Conservation (phyloP, 2,797 vertebrate species). For the Anabas testudineus region DNA sequence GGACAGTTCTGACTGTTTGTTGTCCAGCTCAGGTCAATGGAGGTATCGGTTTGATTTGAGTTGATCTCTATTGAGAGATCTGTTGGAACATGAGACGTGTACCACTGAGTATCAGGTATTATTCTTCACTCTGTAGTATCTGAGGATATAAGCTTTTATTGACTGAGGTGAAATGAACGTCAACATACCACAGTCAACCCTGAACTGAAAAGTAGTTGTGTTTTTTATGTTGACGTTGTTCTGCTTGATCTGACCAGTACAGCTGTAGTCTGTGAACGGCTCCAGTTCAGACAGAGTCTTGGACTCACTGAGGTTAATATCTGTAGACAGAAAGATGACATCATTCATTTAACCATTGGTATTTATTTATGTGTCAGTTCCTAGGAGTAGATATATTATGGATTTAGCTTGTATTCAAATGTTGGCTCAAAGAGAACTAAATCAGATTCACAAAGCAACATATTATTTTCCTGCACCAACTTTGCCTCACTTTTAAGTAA, state of each 20-base stretch:
- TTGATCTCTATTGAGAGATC: not conserved
- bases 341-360: not conserved
- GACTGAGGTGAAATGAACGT: slow-evolving; percentile 7
- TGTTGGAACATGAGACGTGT: slow-evolving; percentile 49
- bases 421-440: too few species aligned
- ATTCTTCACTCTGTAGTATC: not conserved
- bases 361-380: not conserved
- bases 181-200: slow-evolving; percentile 64
- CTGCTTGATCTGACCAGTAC: slow-evolving; percentile 28
- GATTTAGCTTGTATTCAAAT: too few species aligned
- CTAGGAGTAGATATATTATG: not conserved
- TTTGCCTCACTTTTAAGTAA: too few species aligned
- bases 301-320: accelerated
- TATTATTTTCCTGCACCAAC: too few species aligned
- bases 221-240: accelerated
- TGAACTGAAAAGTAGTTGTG: accelerated
- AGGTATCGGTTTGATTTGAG: accelerated
- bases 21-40: not conserved
- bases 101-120: not conserved
- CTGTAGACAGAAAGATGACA: slow-evolving; percentile 19
- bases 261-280: slow-evolving; percentile 44
- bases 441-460: too few species aligned
- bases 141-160: not conserved
- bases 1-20: accelerated
- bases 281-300: slow-evolving; percentile 10